Base-by-base conservation (phyloP, 2,888 invertebrate species). In the Sinotaia quadrata region DNA sequence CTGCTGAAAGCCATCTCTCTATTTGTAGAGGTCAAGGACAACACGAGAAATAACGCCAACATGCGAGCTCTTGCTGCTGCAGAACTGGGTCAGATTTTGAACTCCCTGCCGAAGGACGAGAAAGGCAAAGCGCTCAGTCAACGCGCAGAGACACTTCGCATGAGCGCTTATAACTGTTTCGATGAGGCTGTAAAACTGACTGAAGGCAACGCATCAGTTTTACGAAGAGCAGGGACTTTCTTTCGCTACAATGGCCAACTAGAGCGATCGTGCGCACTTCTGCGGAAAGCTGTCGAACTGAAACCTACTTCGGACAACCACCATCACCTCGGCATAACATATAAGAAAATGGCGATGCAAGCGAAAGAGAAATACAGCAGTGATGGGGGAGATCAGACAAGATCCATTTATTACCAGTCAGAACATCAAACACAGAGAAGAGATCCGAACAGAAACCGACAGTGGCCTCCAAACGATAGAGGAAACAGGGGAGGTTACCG, bases 281-380 rank as follows among this genome's bases (percentile, higher is more conserved):
- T 59, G 41, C 37, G 44, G 41, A 41, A 27, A 24, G 58, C 58
- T 2, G 58, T 59, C 29, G 34, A 37, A n/a, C n/a, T 59, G 4
- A 37, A 59, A 18, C 29, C 37, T 8, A 41, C 58, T 8, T 8
- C 58, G 5, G n/a, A 41, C n/a, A n/a, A n/a, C 2, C 37, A 59
- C 41, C 41, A 59, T 34, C 41, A 59, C 29, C 58, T 59, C 4
- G 58, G 18, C 37, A 37, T 59, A 10, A 59, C 58, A n/a, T n/a
- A n/a, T n/a, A n/a, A n/a, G n/a, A n/a, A n/a, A n/a, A n/a, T n/a
- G n/a, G n/a, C n/a, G n/a, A 12, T n/a, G 37, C 10, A 59, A 41
- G 27, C n/a, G n/a, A n/a, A n/a, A n/a, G n/a, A n/a, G n/a, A n/a
- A n/a, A n/a, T n/a, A n/a, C n/a, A n/a, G n/a, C n/a, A n/a, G n/a